phyloP scores from a whole-genome alignment of 2,888 invertebrate species.

The Digitonthophagus gazella region DNA sequence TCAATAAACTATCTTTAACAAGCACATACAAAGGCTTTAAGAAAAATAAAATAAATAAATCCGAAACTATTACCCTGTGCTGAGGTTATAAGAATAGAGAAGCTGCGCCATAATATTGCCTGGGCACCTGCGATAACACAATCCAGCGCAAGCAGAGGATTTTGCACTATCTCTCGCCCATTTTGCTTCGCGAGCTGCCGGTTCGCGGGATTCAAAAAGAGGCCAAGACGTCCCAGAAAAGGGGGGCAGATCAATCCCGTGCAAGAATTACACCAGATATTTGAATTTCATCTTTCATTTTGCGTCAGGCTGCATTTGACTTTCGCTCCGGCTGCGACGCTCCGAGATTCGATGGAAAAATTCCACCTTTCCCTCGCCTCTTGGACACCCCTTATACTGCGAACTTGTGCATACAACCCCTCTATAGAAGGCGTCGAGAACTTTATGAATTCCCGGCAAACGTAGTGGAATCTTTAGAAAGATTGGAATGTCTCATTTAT shows the following conservation, averaged over 20 bases:
- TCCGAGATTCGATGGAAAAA: slow-evolving; percentile 21
- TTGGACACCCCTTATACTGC: neutral
- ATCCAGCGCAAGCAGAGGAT: slow-evolving; percentile 1
- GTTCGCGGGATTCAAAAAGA: neutral
- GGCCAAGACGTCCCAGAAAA: neutral
- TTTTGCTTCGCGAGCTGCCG: neutral
- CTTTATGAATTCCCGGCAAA: neutral
- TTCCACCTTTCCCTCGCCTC: slow-evolving; percentile 16
- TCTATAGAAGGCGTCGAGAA: neutral
- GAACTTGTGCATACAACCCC: slow-evolving; percentile 8
- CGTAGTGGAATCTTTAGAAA: neutral
- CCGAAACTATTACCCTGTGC: neutral
- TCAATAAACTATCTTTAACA: neutral
- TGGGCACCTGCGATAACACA: slow-evolving; percentile 10
- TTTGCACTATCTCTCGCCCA: neutral
- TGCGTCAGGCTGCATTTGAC: slow-evolving; percentile 20
- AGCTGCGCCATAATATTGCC: neutral
- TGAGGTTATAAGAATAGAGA: neutral
- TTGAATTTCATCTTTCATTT: slow-evolving; percentile 28
- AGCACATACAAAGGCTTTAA: neutral
- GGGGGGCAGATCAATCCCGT: slow-evolving; percentile 19
- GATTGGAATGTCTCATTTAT: neutral
- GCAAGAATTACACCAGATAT: slow-evolving; percentile 24
- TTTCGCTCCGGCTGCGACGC: slow-evolving; percentile 14
- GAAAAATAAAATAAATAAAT: neutral